Evolutionary conservation across 2,797 vertebrate species (phyloP).

Genomic region (Tolypeutes matacus): DNA sequence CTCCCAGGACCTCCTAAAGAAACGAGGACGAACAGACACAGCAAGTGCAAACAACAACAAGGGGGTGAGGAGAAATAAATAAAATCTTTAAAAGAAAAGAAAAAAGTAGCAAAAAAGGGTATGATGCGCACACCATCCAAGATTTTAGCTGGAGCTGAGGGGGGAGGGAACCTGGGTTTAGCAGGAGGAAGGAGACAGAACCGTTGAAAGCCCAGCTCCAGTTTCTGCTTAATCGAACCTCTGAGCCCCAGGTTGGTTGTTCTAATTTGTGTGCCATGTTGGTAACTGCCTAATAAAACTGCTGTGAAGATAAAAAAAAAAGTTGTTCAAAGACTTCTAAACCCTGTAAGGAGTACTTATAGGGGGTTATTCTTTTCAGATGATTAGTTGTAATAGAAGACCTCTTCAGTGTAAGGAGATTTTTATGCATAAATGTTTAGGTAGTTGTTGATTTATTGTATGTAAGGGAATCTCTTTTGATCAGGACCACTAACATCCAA

Average conservation of each 20-base stretch:
- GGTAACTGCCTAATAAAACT: neutral
- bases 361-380: neutral
- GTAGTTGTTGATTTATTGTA: neutral
- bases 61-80: no score
- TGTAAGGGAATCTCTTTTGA: neutral
- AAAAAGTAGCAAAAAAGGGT: neutral
- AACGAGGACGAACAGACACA: no score
- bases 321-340: neutral
- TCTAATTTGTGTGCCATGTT: no score
- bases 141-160: neutral
- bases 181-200: neutral
- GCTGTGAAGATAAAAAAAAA: neutral
- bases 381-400: neutral
- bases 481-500: neutral
- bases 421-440: neutral
- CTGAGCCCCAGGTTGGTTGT: neutral
- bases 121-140: rapidly evolving
- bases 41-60: no score
- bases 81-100: no score
- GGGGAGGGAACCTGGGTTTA: neutral
- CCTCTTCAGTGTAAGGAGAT: no score
- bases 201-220: neutral
- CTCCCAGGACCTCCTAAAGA: no score
- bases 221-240: neutral
- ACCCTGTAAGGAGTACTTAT: neutral